These are phyloP conservation scores for Osmerus eperlanus DNA, from an alignment of 2,113 vertebrate genomes.

Conservation along the genomic window DNA sequence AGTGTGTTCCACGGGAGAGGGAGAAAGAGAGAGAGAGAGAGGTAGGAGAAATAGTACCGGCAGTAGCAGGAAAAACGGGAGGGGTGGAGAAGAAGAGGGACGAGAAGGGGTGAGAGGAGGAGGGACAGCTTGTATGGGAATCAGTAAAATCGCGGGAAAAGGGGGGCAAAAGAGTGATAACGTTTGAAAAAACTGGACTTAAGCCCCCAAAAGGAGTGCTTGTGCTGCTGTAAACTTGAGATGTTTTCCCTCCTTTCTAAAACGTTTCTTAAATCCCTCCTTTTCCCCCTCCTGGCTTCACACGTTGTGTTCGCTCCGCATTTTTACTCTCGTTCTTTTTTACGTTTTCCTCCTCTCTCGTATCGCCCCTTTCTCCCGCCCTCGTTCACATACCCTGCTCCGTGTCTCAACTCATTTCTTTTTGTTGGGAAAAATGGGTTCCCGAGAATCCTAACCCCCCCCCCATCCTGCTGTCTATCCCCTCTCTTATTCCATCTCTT, in stretches of 20 bases:
- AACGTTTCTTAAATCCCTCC: constrained; percentile 44
- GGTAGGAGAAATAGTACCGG: constrained; percentile 55
- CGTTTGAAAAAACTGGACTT: constrained; percentile 43
- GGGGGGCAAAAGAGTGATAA: not conserved
- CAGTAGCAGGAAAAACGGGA: constrained; percentile 56
- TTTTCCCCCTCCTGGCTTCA: constrained; percentile 63
- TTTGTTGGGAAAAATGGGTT: constrained; percentile 48
- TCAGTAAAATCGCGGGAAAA: constrained; percentile 60
- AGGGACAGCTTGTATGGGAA: constrained; percentile 59
- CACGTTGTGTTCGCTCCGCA: constrained; percentile 28
- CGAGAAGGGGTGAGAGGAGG: constrained; percentile 59
- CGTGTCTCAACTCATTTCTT: constrained; percentile 11
- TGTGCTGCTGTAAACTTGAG: constrained; percentile 13
- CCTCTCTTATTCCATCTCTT: constrained; percentile 35
- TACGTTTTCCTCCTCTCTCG: constrained; percentile 19
- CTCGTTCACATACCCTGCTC: not conserved
- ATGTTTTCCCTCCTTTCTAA: constrained; percentile 22
- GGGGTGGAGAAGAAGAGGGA: constrained; percentile 41
- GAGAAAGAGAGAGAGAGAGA: constrained; percentile 36
- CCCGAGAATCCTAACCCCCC: constrained; percentile 45
- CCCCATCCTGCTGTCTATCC: constrained; percentile 41
- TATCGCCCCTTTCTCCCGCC: constrained; percentile 2
- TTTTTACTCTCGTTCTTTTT: constrained; percentile 21
- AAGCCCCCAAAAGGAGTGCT: constrained; percentile 25
- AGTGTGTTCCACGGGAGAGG: constrained; percentile 54